phyloP scores from a whole-genome alignment of 1,140 invertebrate species.

The Scaptomyza pallida region DNA sequence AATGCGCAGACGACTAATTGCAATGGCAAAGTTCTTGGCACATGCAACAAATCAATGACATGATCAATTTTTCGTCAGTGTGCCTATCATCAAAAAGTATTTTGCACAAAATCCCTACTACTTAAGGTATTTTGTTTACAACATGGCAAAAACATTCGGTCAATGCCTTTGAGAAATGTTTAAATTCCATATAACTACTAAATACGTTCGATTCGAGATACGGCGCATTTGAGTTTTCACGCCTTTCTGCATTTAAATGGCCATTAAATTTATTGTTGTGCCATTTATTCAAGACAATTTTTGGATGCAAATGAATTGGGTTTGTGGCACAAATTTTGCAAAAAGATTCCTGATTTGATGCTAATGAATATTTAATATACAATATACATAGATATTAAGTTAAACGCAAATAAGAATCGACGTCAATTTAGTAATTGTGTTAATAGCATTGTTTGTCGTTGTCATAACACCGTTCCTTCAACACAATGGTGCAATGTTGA shows the following conservation, averaged over 20 bases:
- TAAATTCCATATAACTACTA: neutral
- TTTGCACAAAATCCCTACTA: neutral
- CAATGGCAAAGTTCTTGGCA: neutral
- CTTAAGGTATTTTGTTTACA: neutral
- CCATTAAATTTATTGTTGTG: too few species aligned
- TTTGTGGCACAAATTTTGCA: neutral
- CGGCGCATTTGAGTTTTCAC: neutral
- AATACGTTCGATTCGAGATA: neutral
- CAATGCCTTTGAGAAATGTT: neutral
- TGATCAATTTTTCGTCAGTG: neutral
- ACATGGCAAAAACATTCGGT: neutral
- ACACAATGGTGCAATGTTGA: neutral
- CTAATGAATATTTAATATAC: slow-evolving; percentile 1
- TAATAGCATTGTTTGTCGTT: slow-evolving; percentile 13
- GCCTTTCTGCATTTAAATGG: neutral
- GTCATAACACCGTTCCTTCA: slow-evolving; percentile 9
- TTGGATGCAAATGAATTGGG: neutral
- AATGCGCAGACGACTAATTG: slow-evolving; percentile 1
- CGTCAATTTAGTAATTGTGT: slow-evolving; percentile 2
- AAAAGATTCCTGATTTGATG: neutral
- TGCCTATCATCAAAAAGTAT: neutral
- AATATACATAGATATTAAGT: neutral
- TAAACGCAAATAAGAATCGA: neutral
- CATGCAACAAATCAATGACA: neutral
- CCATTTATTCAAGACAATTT: neutral